Evolutionary conservation across 1,140 invertebrate genomes (phyloP).

Genomic region (Trichonephila inaurata): DNA sequence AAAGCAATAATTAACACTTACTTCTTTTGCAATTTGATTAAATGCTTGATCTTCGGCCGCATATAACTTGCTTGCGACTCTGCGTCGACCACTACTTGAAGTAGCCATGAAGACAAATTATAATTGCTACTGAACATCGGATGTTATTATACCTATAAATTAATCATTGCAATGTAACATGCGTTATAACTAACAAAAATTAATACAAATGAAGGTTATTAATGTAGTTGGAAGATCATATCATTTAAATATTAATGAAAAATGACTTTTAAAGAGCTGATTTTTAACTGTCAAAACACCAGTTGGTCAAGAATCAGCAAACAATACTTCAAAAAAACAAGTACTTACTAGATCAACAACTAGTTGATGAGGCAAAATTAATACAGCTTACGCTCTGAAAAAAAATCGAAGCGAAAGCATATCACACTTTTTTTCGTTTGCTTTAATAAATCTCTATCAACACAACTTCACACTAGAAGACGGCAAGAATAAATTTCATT

Average conservation of each 20-base stretch:
- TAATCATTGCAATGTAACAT: background rate
- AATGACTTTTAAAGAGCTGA: background rate
- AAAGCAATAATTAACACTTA: conserved; percentile 24
- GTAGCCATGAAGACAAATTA: conserved; percentile 73
- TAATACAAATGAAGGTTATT: background rate
- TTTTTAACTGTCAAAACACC: conserved; percentile 46
- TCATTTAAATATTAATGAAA: background rate
- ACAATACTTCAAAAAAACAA: background rate
- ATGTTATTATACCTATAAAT: conserved; percentile 31
- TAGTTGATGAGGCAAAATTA: conserved; percentile 35
- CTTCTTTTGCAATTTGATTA: conserved; percentile 77
- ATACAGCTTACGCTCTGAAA: background rate
- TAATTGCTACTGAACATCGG: conserved; percentile 63
- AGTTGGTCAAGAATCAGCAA: conserved; percentile 17
- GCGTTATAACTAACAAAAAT: background rate
- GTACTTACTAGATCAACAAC: conserved; percentile 42
- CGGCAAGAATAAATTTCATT: conserved; percentile 40
- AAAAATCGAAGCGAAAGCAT: background rate
- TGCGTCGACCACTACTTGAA: conserved; percentile 72
- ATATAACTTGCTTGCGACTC: conserved; percentile 70
- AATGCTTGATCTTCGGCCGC: conserved; percentile 77
- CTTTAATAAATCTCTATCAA: conserved; percentile 13
- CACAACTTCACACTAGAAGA: conserved; percentile 29
- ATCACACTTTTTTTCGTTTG: background rate
- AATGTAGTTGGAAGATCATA: background rate